Evolutionary conservation across 1,140 invertebrate genomes (phyloP), one percentile per base, ranked within the genome.

Genomic region (Pomacea maculata): DNA sequence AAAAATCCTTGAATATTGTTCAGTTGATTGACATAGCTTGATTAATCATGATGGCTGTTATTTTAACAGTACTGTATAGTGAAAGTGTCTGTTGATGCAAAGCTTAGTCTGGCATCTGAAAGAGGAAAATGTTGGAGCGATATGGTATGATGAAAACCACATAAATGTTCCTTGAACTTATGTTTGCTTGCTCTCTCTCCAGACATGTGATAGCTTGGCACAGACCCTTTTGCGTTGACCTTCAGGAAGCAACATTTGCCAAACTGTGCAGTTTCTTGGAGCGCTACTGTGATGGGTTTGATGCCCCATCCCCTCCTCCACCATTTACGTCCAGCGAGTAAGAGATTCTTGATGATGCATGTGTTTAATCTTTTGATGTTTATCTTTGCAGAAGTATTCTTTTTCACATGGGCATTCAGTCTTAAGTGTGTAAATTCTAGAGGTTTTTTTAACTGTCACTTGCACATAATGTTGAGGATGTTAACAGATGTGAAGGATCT

Each of bases 181-280:
- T 12, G 6, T 70, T 55, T 57, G 21, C 52, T 72, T 71, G 74
- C 29, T 61, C 77, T 78, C 71, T 68, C 88, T 89, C 29, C 86
- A 93, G 93, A 80, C 93, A 92, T 84, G 91, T 93, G 19, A 91
- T 94, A 55, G 92, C 92, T 0, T 92, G 93, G 90, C 93, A 94
- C 85, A 91, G 92, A 71, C 93, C 94, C 17, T 94, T 94, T 86
- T 94, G 94, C 90, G 90, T 94, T 55, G 94, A 95, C 86, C 89
- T 94, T 21, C 92, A 94, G 84, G 93, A 94, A 86, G 91, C 91
- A 34, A 94, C 94, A 4, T 94, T 95, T 85, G 87, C 91, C 12
- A 86, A 93, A 14, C 87, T 95, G n/a, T 90, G 92, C 68, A 86
- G 89, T 10, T 94, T 94, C 86, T 88, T 95, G 34, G 92, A 94